phyloP scores from a whole-genome alignment of 2,113 vertebrate genomes.

The Orycteropus afer region DNA sequence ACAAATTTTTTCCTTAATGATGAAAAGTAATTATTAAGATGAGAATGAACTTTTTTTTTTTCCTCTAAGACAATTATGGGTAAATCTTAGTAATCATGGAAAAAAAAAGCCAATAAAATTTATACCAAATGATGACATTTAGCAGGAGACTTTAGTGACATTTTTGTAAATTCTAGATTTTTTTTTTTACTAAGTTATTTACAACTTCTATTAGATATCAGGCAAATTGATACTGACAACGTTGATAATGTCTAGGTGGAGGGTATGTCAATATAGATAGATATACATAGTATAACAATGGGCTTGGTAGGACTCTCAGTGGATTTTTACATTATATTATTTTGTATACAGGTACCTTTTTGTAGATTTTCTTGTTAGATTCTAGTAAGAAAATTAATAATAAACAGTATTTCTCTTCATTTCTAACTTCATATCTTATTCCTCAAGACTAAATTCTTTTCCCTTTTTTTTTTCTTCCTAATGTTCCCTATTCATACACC shows the following conservation, averaged over 20 bases:
- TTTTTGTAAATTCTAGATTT: background rate
- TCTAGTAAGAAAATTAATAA: constrained; percentile 21
- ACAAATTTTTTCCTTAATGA: background rate
- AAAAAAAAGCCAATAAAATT: background rate
- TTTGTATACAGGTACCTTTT: background rate
- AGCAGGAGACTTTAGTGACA: background rate
- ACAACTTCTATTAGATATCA: background rate
- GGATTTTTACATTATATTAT: background rate
- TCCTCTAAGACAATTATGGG: background rate
- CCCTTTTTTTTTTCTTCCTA: background rate
- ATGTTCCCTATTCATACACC: background rate
- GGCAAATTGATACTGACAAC: background rate
- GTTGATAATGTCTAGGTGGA: background rate
- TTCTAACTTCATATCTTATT: background rate
- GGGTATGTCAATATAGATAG: background rate
- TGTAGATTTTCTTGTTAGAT: background rate
- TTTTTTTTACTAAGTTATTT: background rate
- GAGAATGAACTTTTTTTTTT: background rate
- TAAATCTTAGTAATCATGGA: background rate
- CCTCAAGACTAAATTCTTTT: background rate
- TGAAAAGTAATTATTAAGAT: constrained; percentile 29
- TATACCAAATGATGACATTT: background rate
- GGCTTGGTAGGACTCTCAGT: background rate
- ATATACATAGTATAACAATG: background rate
- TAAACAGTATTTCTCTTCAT: constrained; percentile 17